Conservation (phyloP, 2,113 vertebrate species). For the Melanostigma gelatinosum region DNA sequence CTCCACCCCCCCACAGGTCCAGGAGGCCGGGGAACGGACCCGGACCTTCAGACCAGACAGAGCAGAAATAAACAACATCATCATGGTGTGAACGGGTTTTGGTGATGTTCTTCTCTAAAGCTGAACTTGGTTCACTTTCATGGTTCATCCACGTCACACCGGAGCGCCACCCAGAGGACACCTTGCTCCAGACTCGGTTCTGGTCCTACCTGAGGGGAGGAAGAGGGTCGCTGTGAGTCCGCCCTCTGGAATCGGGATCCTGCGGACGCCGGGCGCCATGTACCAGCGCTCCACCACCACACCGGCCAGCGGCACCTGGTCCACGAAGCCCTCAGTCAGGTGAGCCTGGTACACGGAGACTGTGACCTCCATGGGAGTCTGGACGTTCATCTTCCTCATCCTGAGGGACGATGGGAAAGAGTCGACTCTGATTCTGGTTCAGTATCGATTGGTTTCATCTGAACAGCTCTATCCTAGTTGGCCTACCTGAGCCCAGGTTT, state of each 20-base stretch:
- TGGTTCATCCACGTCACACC: not conserved
- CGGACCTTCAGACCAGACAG: slow-evolving; percentile 67
- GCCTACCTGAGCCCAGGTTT: slow-evolving; percentile 76
- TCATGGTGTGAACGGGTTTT: too few relatives aligned
- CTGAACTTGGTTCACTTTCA: too few relatives aligned
- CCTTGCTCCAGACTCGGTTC: not conserved
- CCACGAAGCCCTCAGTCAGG: slow-evolving; percentile 61
- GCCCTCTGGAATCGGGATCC: slow-evolving; percentile 65
- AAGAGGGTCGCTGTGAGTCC: slow-evolving; percentile 75
- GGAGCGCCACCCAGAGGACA: not conserved
- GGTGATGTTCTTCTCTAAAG: too few relatives aligned
- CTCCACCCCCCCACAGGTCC: slow-evolving; percentile 83
- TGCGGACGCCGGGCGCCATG: slow-evolving; percentile 74
- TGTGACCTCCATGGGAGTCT: slow-evolving; percentile 67
- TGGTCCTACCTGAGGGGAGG: slow-evolving; percentile 77
- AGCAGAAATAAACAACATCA: too few relatives aligned
- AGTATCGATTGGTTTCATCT: not conserved
- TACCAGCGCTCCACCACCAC: slow-evolving; percentile 79
- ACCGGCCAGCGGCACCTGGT: slow-evolving; percentile 51
- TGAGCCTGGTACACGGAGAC: slow-evolving; percentile 78
- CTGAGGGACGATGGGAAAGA: slow-evolving; percentile 50
- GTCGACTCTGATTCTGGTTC: not conserved
- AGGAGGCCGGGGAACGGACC: slow-evolving; percentile 83
- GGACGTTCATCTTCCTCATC: slow-evolving; percentile 74
- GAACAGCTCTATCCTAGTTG: not conserved